phyloP scores from a whole-genome alignment of 1,140 invertebrate species.

The Tribolium madens region DNA sequence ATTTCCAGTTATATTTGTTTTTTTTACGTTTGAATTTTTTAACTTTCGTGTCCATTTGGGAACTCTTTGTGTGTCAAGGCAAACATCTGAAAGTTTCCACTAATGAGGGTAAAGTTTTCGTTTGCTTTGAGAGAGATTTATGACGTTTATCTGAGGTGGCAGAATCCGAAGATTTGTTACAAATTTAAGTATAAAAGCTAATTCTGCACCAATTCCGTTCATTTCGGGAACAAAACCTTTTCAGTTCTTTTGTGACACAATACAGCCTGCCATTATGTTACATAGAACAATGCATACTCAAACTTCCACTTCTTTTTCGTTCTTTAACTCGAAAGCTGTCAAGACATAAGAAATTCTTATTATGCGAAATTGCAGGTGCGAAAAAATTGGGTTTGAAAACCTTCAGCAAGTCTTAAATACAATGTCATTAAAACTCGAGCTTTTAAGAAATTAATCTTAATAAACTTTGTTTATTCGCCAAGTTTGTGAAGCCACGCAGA shows the following conservation, averaged over 20 bases:
- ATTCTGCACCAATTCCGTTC: slow-evolving; percentile 24
- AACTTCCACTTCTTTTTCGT: slow-evolving; percentile 35
- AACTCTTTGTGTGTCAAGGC: no score
- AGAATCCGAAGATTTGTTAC: slow-evolving; percentile 15
- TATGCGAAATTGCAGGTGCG: neutral
- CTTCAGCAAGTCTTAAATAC: neutral
- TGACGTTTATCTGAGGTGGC: slow-evolving; percentile 14
- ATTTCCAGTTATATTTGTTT: no score
- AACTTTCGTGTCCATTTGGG: no score
- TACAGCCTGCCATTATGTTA: slow-evolving; percentile 25
- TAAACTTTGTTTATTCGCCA: slow-evolving; percentile 2
- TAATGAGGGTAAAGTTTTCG: neutral
- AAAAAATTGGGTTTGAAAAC: neutral
- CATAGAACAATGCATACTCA: slow-evolving; percentile 35
- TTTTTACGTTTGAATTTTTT: no score
- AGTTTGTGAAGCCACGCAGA: neutral
- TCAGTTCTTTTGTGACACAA: slow-evolving; percentile 30
- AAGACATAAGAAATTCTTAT: slow-evolving; percentile 5
- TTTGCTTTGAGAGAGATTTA: neutral
- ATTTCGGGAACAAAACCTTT: slow-evolving; percentile 33
- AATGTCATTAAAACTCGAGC: neutral
- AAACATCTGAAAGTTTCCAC: no score
- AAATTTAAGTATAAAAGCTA: slow-evolving; percentile 37
- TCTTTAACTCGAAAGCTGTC: slow-evolving; percentile 9
- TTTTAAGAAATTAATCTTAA: slow-evolving; percentile 29